Base-by-base conservation (phyloP, 2,113 vertebrate genomes). In the Lanius ludovicianus region DNA sequence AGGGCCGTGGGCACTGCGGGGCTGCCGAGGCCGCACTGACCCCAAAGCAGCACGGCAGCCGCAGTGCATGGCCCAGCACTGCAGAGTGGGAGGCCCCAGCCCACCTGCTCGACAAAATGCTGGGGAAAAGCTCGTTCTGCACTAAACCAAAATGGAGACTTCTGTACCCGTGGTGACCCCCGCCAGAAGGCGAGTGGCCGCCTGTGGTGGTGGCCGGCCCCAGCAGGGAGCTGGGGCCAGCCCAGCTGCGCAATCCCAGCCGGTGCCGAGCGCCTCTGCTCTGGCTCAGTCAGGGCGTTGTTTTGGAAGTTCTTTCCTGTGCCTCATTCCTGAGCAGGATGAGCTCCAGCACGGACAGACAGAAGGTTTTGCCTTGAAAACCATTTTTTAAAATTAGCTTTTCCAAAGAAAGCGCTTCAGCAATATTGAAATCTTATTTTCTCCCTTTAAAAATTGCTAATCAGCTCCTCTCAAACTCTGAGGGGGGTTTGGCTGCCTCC, bases 221-320 rank as follows among this genome's bases (percentile, higher is more conserved):
- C 9, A 1, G 5, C 52, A 18, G 53, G 77, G 93, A 68, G 35
- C 82, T 5, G 35, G 13, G 84, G 52, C 93, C 96, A 47, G 76
- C 89, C 46, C 68, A 46, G 83, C 93, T 60, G 3, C 67, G 3
- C 0, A 0, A 15, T 64, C 47, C 79, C 1, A 0, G 41, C 52
- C 6, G 0, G 12, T 5, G 60, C 64, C 1, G 44, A 87, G 93
- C 37, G 31, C 82, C 87, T 64, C 64, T 0, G 8, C 69, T 42
- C 84, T 5, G 6, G 44, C 87, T 57, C 78, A 52, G 65, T 2
- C 7, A 2, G 12, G 11, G 25, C 0, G 3, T 94, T 95, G 95
- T 96, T 97, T 96, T 96, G 87, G 88, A 97, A 96, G 78, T 89
- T 90, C 85, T 89, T 97, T 96, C 96, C 96, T 96, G 95, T 94